phyloP scores from a whole-genome alignment of 2,113 vertebrate genomes.

The Etheostoma cragini region DNA sequence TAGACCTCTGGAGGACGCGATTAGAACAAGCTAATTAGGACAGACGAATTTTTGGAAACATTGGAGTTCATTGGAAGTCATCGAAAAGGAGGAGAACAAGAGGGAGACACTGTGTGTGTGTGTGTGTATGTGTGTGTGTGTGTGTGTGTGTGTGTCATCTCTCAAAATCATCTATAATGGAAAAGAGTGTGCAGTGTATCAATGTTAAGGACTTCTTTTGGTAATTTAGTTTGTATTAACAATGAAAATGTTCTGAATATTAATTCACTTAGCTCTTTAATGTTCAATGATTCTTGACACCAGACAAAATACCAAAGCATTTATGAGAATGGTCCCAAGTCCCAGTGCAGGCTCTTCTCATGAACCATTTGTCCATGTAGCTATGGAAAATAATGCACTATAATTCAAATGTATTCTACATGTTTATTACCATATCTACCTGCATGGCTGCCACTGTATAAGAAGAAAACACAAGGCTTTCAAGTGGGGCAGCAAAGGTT shows the following conservation, averaged over 20 bases:
- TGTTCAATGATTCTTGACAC: not conserved
- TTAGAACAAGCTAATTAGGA: conserved; percentile 81
- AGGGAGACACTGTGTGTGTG: not conserved
- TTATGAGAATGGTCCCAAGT: not conserved
- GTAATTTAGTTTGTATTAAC: too few relatives aligned
- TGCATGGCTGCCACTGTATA: too few relatives aligned
- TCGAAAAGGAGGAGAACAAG: conserved; percentile 24
- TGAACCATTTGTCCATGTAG: too few relatives aligned
- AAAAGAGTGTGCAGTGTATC: not conserved
- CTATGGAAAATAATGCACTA: too few relatives aligned
- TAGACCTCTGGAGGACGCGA: conserved; percentile 73
- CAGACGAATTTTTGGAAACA: conserved; percentile 54
- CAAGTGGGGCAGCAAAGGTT: too few relatives aligned
- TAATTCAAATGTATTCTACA: too few relatives aligned
- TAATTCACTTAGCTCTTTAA: not conserved
- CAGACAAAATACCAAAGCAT: not conserved
- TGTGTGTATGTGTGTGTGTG: not conserved
- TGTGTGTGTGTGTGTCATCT: conserved; percentile 5
- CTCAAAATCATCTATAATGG: not conserved
- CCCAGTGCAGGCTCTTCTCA: too few relatives aligned
- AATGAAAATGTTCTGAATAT: too few relatives aligned
- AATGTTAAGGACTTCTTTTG: not conserved
- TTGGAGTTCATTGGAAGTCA: conserved; percentile 62
- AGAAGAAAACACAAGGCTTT: too few relatives aligned
- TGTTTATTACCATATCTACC: too few relatives aligned